These are phyloP conservation scores for Danio rerio DNA, from an alignment of 2,113 vertebrate genomes.

Conservation along the genomic window DNA sequence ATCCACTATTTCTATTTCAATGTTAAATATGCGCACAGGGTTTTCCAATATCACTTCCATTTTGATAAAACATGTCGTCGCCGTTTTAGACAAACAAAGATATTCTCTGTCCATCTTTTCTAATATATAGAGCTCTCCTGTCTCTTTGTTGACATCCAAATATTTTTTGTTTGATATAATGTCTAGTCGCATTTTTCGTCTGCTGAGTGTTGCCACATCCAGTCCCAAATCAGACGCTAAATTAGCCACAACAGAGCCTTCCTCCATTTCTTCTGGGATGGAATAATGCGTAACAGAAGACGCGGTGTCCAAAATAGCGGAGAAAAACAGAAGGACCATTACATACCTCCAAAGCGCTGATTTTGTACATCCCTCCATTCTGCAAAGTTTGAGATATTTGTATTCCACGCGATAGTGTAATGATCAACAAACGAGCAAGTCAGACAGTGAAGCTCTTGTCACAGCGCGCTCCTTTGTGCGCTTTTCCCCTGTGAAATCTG, in stretches of 20 bases:
- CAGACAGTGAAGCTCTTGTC: background rate
- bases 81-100: slow-evolving; percentile 47
- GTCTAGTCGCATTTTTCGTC: slow-evolving; percentile 72
- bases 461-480: slow-evolving; percentile 49
- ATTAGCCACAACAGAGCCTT: slow-evolving; percentile 54
- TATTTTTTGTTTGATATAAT: slow-evolving; percentile 71
- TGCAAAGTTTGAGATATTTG: background rate
- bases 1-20: slow-evolving; percentile 49
- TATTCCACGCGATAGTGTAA: background rate
- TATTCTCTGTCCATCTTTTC: slow-evolving; percentile 71
- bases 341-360: slow-evolving; percentile 55
- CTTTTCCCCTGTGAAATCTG: slow-evolving; percentile 44
- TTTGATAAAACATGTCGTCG: slow-evolving; percentile 50
- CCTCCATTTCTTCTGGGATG: slow-evolving; percentile 48
- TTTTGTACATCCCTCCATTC: background rate
- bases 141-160: slow-evolving; percentile 77
- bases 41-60: slow-evolving; percentile 49
- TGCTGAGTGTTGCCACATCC: slow-evolving; percentile 55
- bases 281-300: slow-evolving; percentile 48
- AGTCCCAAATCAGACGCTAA: slow-evolving; percentile 76
- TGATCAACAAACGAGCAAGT: background rate
- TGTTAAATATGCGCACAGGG: slow-evolving; percentile 57
- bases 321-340: slow-evolving; percentile 49
- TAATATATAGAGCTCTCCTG: slow-evolving; percentile 66
- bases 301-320: slow-evolving; percentile 3